phyloP scores from a whole-genome alignment of 2,797 vertebrate genomes.

The Novumbra hubbsi region DNA sequence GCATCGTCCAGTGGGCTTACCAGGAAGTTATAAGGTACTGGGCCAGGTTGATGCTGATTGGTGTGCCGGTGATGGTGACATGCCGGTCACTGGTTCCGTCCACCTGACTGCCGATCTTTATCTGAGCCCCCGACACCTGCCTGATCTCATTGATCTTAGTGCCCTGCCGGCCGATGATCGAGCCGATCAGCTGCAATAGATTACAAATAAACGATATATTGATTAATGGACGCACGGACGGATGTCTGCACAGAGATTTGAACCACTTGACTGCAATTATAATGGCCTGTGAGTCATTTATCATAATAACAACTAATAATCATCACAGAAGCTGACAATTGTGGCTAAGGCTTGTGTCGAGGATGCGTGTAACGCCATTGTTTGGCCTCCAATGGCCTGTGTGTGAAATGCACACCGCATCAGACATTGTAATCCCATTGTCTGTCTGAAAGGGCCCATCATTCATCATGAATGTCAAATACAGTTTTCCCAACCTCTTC shows the following conservation, averaged over 20 bases:
- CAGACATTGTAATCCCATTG: constrained; percentile 60
- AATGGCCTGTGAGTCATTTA: not conserved
- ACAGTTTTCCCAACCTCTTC: constrained; percentile 46
- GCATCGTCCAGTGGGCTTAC: constrained; percentile 66
- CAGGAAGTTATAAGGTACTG: constrained; percentile 98
- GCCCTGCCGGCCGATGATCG: constrained; percentile 93
- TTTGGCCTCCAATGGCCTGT: constrained; percentile 16
- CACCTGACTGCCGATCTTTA: constrained; percentile 92
- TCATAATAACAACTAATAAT: constrained; percentile 17
- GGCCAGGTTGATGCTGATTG: constrained; percentile 92
- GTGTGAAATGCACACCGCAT: constrained; percentile 39
- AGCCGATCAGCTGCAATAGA: constrained; percentile 84
- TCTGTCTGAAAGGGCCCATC: constrained; percentile 57
- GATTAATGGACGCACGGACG: not conserved
- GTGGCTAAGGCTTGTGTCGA: not conserved
- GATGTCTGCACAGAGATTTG: not conserved
- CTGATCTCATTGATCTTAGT: constrained; percentile 97
- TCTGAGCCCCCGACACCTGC: constrained; percentile 94
- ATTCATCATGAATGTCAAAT: constrained; percentile 69
- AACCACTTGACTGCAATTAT: not conserved
- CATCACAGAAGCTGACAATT: not conserved
- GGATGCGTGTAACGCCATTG: not conserved
- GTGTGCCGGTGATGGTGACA: constrained; percentile 90
- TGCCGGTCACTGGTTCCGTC: constrained; percentile 87
- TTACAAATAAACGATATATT: constrained; percentile 14